phyloP scores from a whole-genome alignment of 2,113 vertebrate species.

The Bujurquina vittata region DNA sequence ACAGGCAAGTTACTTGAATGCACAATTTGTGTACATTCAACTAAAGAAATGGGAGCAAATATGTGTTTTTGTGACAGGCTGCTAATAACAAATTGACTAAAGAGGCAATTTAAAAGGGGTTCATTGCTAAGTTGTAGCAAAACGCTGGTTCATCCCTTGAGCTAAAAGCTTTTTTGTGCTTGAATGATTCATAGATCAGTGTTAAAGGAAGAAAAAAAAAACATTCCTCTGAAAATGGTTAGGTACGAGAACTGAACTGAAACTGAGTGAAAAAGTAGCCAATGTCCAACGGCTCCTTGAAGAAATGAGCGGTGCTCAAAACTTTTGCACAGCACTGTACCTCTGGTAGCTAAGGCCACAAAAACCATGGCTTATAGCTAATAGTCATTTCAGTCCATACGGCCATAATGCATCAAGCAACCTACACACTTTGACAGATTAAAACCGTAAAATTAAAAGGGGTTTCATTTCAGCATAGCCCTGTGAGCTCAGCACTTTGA shows the following conservation, averaged over 20 bases:
- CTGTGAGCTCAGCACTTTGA: constrained; percentile 55
- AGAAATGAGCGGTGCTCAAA: neutral
- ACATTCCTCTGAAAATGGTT: neutral
- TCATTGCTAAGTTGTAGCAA: neutral
- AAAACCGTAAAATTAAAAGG: constrained; percentile 42
- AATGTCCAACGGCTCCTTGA: neutral
- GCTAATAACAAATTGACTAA: too few species aligned
- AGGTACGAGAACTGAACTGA: neutral
- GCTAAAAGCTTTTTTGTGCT: neutral
- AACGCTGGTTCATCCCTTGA: neutral
- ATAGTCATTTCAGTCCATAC: neutral
- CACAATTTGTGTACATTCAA: neutral
- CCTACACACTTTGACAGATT: constrained; percentile 33
- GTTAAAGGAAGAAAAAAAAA: neutral
- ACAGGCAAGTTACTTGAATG: too few species aligned
- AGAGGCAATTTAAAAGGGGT: too few species aligned
- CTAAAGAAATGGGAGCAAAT: neutral
- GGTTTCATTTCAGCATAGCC: constrained; percentile 37
- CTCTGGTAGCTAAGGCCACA: neutral
- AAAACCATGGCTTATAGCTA: neutral
- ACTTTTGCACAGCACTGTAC: neutral
- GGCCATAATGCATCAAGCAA: neutral
- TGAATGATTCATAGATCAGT: neutral
- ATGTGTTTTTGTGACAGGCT: fast-evolving
- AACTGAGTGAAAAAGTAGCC: neutral